These are phyloP conservation scores for Leptoclinus maculatus DNA, from an alignment of 2,797 vertebrate genomes.

Conservation along the genomic window DNA sequence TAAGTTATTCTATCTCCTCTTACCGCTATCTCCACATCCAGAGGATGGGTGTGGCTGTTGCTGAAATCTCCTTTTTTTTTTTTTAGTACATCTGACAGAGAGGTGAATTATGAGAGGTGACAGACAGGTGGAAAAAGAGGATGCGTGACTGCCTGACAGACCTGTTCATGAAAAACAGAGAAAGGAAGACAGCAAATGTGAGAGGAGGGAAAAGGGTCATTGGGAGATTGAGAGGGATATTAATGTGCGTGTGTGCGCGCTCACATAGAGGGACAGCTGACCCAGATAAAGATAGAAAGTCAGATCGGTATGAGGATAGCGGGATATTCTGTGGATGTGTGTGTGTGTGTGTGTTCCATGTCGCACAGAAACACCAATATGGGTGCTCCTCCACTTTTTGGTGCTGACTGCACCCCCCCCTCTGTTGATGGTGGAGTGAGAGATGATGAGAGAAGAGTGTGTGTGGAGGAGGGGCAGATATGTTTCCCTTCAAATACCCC, in stretches of 20 bases:
- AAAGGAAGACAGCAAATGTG: slow-evolving; percentile 12
- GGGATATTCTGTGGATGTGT: slow-evolving; percentile 12
- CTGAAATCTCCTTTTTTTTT: neutral
- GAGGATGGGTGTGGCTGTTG: slow-evolving; percentile 29
- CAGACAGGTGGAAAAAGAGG: neutral
- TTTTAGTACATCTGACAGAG: neutral
- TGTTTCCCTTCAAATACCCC: slow-evolving; percentile 19
- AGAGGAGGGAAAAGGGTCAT: slow-evolving; percentile 59
- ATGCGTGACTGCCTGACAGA: neutral
- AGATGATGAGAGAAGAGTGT: slow-evolving; percentile 34
- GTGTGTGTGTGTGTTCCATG: neutral
- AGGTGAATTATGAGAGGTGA: slow-evolving; percentile 4
- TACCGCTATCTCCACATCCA: neutral
- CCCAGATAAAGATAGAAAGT: slow-evolving; percentile 74
- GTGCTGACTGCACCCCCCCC: neutral
- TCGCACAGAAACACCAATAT: neutral
- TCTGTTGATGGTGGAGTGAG: slow-evolving; percentile 27
- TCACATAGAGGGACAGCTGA: slow-evolving; percentile 75
- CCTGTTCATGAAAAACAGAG: neutral
- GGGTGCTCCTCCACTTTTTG: neutral
- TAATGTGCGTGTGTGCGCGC: slow-evolving; percentile 30
- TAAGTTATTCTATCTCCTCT: slow-evolving; percentile 8
- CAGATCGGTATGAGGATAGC: slow-evolving; percentile 42
- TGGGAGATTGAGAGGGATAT: slow-evolving; percentile 74
- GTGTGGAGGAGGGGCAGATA: slow-evolving; percentile 42